Conservation (phyloP, 2,888 invertebrate species). For the Drosophila seclusa region DNA sequence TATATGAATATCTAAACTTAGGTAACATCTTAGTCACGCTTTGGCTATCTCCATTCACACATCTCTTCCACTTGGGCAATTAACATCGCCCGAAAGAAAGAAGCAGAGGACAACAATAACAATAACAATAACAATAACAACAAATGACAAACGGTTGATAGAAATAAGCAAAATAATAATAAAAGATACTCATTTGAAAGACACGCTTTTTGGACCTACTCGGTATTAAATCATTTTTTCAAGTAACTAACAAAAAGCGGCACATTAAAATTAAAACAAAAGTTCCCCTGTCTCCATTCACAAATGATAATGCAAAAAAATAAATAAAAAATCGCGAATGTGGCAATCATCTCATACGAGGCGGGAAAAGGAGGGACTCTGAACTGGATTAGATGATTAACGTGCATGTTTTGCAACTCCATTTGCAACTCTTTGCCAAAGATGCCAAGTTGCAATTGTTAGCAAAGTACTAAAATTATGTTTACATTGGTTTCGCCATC, state of each 20-base stretch:
- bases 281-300: slow-evolving; percentile 37
- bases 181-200: slow-evolving; percentile 17
- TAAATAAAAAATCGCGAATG: slow-evolving; percentile 23
- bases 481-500: slow-evolving; percentile 39
- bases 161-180: slow-evolving; percentile 7
- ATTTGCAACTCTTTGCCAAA: slow-evolving; percentile 28
- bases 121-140: slow-evolving; percentile 6
- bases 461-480: slow-evolving; percentile 38
- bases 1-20: slow-evolving; percentile 52
- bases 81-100: slow-evolving; percentile 61
- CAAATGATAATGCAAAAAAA: slow-evolving; percentile 60
- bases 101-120: slow-evolving; percentile 25
- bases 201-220: slow-evolving; percentile 36
- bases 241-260: slow-evolving; percentile 28
- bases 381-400: slow-evolving; percentile 68
- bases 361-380: slow-evolving; percentile 28
- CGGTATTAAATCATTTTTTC: slow-evolving; percentile 59
- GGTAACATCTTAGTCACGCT: slow-evolving; percentile 78
- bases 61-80: slow-evolving; percentile 65
- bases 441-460: slow-evolving; percentile 37
- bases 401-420: slow-evolving; percentile 36
- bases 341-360: slow-evolving; percentile 37
- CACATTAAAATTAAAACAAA: slow-evolving; percentile 25
- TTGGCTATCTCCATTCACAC: slow-evolving; percentile 70
- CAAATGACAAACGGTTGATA: slow-evolving; percentile 3